These are phyloP conservation scores for Patagioenas fasciata DNA, from an alignment of 2,113 vertebrate genomes.

Conservation along the genomic window DNA sequence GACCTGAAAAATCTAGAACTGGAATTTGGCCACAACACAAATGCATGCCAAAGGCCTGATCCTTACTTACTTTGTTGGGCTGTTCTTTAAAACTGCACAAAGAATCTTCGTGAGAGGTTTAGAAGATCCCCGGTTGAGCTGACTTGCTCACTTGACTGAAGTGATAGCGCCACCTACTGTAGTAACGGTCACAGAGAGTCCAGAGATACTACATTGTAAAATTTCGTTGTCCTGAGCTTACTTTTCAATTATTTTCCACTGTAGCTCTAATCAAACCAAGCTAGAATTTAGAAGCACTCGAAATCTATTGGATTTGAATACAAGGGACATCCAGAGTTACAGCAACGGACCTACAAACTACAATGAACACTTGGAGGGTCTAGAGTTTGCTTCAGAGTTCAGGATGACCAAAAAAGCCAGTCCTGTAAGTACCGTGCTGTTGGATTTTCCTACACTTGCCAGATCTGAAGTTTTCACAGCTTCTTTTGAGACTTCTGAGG, in stretches of 20 bases:
- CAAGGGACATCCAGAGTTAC: background rate
- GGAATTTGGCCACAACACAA: background rate
- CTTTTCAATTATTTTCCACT: background rate
- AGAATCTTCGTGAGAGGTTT: background rate
- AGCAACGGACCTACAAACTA: background rate
- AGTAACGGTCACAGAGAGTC: background rate
- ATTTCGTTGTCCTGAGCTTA: background rate
- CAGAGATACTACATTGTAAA: background rate
- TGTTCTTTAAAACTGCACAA: background rate
- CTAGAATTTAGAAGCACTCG: background rate
- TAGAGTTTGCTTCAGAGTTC: background rate
- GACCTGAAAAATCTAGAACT: conserved; percentile 22
- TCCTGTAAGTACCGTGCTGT: background rate
- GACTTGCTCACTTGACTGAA: background rate
- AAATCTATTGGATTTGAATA: background rate
- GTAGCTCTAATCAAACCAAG: background rate
- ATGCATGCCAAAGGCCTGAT: background rate
- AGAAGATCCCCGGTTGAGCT: background rate
- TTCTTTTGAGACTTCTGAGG: background rate
- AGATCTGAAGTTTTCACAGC: background rate
- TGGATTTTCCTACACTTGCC: background rate
- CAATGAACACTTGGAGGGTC: background rate
- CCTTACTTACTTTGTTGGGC: background rate
- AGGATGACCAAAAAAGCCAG: background rate
- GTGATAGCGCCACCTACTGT: conserved; percentile 53